Evolutionary conservation across 1,140 invertebrate species (phyloP), one percentile per base, ranked within the genome.

Genomic region (Hycleus cichorii): DNA sequence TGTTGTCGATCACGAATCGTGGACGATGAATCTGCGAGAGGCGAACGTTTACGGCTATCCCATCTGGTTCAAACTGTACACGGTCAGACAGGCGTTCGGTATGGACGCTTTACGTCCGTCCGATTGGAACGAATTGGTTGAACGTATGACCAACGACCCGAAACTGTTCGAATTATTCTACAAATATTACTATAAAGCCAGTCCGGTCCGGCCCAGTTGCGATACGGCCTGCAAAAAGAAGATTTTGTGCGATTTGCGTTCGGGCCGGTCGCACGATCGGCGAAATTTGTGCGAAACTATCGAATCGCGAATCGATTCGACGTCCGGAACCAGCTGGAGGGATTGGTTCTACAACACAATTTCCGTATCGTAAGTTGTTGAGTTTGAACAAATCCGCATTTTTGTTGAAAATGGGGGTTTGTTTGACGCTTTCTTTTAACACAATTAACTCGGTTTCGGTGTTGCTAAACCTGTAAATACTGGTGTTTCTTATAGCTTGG

Each of bases 21-120:
- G 93, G 88, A 89, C 92, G 12, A 90, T 96, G 86, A 95, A 97
- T 74, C 73, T 98, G n/a, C 90, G 91, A 64, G 90, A 94, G 75
- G 93, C 93, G 0, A 98, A 97, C 76, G 73, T 88, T 2, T 91
- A 90, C 61, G 87, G 90, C 48, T 89, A 90, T 70, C 90, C 91
- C 1, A 87, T 91, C 55, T 96, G 91, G 91, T 88, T 90, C 67
- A 90, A 93, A 74, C 75, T 92, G 46, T 95, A 95, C 69, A 88
- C 87, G n/a, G 89, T 89, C 0, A 75, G 87, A 57, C 83, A 90
- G 44, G 84, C 89, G 1, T 95, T 91, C 72, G 82, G 86, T 58
- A 87, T 95, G 86, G 76, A 84, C 7, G 87, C 88, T 1, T 73
- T 95, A 3, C 75, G 89, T 26, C 91, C 93, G 0, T 78, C 82